Evolutionary conservation across 2,888 invertebrate species (phyloP).

Genomic region (Achlya flavicornis): DNA sequence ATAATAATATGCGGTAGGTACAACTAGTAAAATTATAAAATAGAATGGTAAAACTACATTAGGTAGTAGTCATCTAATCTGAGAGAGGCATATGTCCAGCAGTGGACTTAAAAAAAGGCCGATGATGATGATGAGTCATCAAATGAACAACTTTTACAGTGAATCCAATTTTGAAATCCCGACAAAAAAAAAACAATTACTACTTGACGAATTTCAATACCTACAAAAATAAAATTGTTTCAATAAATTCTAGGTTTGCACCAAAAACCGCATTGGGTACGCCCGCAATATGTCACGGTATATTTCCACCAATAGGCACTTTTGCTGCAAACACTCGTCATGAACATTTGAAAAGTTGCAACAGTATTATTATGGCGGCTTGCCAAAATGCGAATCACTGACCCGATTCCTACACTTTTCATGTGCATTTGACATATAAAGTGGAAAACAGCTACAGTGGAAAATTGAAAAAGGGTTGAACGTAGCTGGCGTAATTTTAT

Average conservation of each 20-base stretch:
- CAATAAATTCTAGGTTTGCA: neutral
- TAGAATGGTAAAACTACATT: too few species aligned
- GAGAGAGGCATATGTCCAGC: too few species aligned
- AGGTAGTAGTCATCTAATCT: too few species aligned
- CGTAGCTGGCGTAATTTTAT: neutral
- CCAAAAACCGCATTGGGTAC: neutral
- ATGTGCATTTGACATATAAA: constrained; percentile 44
- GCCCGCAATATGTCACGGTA: neutral
- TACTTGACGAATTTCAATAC: neutral
- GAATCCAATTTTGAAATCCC: too few species aligned
- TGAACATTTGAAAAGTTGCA: constrained; percentile 20
- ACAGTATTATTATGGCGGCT: constrained; percentile 43
- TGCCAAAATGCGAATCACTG: constrained; percentile 54
- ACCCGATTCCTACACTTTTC: constrained; percentile 35
- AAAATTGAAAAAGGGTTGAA: constrained; percentile 4
- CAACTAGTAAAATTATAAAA: too few species aligned
- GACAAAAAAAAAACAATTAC: too few species aligned
- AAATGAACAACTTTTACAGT: too few species aligned
- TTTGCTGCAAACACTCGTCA: constrained; percentile 18
- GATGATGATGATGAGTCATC: too few species aligned
- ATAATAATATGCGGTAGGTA: too few species aligned
- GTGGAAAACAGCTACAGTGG: constrained; percentile 26
- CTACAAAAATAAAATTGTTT: neutral
- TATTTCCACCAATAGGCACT: constrained; percentile 4
- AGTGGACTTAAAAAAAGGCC: too few species aligned